phyloP scores from a whole-genome alignment of 2,797 vertebrate species.

The Odontamblyopus rebecca region DNA sequence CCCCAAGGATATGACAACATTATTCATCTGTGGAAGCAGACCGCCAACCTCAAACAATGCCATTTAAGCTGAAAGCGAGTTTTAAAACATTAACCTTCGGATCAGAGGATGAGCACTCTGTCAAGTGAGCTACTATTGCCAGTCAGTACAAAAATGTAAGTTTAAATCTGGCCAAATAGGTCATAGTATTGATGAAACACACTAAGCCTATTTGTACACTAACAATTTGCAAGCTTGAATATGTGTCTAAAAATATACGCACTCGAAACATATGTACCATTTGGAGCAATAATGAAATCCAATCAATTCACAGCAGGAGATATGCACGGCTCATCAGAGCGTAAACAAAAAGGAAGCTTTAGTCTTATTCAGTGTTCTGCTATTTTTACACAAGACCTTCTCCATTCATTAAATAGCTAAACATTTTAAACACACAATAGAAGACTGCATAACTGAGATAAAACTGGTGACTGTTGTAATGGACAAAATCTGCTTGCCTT shows the following conservation, averaged over 20 bases:
- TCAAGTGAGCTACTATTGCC: too few species aligned
- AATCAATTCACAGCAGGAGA: conserved; percentile 2
- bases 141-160: too few species aligned
- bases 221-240: neutral
- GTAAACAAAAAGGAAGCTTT: neutral
- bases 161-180: too few species aligned
- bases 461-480: neutral
- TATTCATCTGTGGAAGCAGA: too few species aligned
- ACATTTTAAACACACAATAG: neutral
- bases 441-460: neutral
- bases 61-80: too few species aligned
- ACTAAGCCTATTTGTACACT: too few species aligned
- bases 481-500: neutral
- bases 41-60: too few species aligned
- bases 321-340: neutral
- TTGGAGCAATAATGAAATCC: conserved; percentile 2
- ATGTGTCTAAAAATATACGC: neutral
- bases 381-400: neutral
- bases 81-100: too few species aligned
- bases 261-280: neutral
- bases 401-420: neutral
- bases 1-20: too few species aligned
- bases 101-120: too few species aligned
- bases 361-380: neutral
- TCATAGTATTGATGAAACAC: too few species aligned